These are phyloP conservation scores for Coronaproctus castanopsis DNA, from an alignment of 2,888 invertebrate species.

Conservation along the genomic window DNA sequence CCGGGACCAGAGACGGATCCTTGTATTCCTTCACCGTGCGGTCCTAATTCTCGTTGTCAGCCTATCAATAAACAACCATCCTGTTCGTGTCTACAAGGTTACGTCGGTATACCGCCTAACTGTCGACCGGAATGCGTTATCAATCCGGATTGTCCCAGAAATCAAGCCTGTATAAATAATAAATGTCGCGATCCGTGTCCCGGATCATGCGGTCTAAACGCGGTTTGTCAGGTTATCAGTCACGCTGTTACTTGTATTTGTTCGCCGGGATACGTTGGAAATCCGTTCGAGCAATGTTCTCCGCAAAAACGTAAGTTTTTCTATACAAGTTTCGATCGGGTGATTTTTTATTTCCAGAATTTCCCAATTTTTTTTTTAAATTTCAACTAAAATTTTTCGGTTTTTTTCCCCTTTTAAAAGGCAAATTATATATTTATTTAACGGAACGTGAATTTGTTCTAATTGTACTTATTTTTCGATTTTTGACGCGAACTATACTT, in stretches of 20 bases:
- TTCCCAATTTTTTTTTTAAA: no score
- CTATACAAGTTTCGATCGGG: neutral
- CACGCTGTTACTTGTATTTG: slow-evolving; percentile 68
- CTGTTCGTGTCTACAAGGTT: slow-evolving; percentile 55
- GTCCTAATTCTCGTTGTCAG: slow-evolving; percentile 55
- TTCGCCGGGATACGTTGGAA: slow-evolving; percentile 50
- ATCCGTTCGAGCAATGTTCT: slow-evolving; percentile 61
- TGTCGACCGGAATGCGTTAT: slow-evolving; percentile 66
- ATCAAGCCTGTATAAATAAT: slow-evolving; percentile 56
- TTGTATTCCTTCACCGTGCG: slow-evolving; percentile 60
- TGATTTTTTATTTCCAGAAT: no score
- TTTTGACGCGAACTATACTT: no score
- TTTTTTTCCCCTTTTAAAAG: no score
- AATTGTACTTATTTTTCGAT: no score
- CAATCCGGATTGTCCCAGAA: slow-evolving; percentile 57
- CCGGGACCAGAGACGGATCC: slow-evolving; percentile 28
- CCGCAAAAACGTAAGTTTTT: slow-evolving; percentile 32
- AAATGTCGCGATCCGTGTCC: slow-evolving; percentile 66
- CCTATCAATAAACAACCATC: slow-evolving; percentile 39
- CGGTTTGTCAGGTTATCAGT: slow-evolving; percentile 56
- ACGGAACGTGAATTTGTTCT: no score
- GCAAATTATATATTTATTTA: no score
- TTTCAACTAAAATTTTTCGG: no score
- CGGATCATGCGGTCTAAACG: slow-evolving; percentile 57
- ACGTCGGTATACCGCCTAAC: slow-evolving; percentile 57